These are phyloP conservation scores for Dermochelys coriacea DNA, from an alignment of 2,797 vertebrate species.

Conservation along the genomic window DNA sequence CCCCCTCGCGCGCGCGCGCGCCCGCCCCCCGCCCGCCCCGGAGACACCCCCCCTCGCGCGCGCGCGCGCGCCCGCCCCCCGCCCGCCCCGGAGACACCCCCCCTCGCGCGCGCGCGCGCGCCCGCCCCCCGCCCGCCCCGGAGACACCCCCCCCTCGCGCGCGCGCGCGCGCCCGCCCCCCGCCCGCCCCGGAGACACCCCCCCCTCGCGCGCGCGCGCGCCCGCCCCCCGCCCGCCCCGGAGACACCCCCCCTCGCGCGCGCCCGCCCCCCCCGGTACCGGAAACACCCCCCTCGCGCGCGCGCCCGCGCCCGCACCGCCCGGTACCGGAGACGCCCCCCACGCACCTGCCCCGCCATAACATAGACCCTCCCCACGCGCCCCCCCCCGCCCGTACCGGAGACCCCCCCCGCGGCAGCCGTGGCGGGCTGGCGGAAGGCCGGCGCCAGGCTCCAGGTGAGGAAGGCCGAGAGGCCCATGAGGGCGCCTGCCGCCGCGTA, in stretches of 20 bases:
- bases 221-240: background rate
- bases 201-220: background rate
- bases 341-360: background rate
- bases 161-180: background rate
- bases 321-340: background rate
- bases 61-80: background rate
- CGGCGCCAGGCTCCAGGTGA: constrained; percentile 87
- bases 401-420: constrained; percentile 91
- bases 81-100: background rate
- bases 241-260: background rate
- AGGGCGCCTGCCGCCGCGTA: constrained; percentile 86
- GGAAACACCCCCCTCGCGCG: background rate
- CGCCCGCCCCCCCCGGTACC: background rate
- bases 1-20: no score
- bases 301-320: background rate
- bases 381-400: constrained; percentile 83
- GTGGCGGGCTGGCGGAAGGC: constrained; percentile 89
- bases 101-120: no score
- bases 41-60: background rate
- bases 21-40: no score
- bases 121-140: background rate
- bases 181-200: background rate
- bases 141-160: background rate
- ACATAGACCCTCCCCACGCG: background rate
- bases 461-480: constrained; percentile 87